These are phyloP conservation scores for Sycobia sp. DNA, from an alignment of 1,140 invertebrate species.

Conservation along the genomic window DNA sequence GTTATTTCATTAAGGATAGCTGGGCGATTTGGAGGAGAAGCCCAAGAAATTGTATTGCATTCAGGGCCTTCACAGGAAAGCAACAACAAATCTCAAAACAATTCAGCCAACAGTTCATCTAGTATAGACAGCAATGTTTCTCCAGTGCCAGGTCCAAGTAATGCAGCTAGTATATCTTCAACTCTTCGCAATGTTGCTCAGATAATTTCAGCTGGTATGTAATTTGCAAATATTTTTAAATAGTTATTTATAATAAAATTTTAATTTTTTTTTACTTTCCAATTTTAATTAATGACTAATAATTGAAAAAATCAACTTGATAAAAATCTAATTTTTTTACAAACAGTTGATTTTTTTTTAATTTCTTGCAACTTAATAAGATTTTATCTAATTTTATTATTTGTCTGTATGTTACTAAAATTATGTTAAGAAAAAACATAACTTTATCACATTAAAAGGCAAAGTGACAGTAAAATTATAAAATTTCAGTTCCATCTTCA, in stretches of 20 bases:
- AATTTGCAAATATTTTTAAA: conserved; percentile 1
- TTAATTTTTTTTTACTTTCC: conserved; percentile 1
- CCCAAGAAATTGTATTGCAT: conserved; percentile 77
- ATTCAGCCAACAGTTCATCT: conserved; percentile 42
- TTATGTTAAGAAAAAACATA: no score
- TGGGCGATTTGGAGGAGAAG: conserved; percentile 71
- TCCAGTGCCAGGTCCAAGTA: conserved; percentile 56
- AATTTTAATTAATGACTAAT: background rate
- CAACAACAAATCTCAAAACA: conserved; percentile 52
- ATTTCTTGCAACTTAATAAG: no score
- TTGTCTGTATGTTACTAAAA: no score
- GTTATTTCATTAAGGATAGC: conserved; percentile 87
- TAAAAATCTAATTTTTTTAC: no score
- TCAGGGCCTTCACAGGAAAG: conserved; percentile 62
- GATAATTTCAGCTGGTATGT: conserved; percentile 56
- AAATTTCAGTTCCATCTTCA: conserved; percentile 50
- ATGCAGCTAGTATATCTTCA: conserved; percentile 54
- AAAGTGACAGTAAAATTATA: no score
- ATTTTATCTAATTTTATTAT: no score
- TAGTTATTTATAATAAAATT: background rate
- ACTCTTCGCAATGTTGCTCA: conserved; percentile 56
- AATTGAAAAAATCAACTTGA: no score
- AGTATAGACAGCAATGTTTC: conserved; percentile 47
- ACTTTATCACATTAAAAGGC: no score
- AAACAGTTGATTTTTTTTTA: no score